Evolutionary conservation across 2,113 vertebrate genomes (phyloP), one percentile per base, ranked within the genome.

Genomic region (Neogale vison): DNA sequence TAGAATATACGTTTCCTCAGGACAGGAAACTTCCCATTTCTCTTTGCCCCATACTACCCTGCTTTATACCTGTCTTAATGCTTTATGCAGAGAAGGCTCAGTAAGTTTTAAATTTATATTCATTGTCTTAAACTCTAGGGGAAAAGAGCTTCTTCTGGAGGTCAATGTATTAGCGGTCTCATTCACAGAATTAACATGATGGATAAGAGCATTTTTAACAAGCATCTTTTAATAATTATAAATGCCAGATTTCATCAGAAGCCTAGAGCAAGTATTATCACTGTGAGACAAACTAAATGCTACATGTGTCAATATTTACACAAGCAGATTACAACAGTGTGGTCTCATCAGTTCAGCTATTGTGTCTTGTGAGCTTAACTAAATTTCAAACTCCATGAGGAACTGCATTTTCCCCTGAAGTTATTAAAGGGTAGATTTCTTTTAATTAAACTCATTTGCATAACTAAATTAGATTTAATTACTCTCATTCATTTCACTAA

Each of bases 401-500:
- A 99, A 95, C 61, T 9, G 52, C 93, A 61, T 98, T 98, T 98
- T 90, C 98, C 98, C 98, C 98, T 98, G 98, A 99, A 99, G 99
- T 99, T 99, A 99, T 99, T 99, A 99, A 98, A 98, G 98, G 94
- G 97, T 99, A 99, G 98, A 98, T 99, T 99, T 99, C 98, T 98
- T 98, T 98, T 99, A 99, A 99, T 99, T 99, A 99, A 99, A 98
- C 97, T 99, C 96, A 99, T 99, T 99, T 99, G 98, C 99, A 98
- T 98, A 97, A 98, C 98, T 98, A 99, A 99, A 99, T 99, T 98
- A 98, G 98, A 98, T 98, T 98, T 99, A 99, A 99, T 99, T 99
- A 98, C 98, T 99, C 98, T 98, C 98, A 99, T 99, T 99, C 98
- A 98, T 99, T 99, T 99, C 98, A 81, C 98, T 99, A 99, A 99